A percentile compares a stretch with the other conserved stretches of the same genome.
These are phyloP conservation scores for Drosophila bipectinata DNA, from an alignment of 1,140 invertebrate species.

Conservation along the genomic window DNA sequence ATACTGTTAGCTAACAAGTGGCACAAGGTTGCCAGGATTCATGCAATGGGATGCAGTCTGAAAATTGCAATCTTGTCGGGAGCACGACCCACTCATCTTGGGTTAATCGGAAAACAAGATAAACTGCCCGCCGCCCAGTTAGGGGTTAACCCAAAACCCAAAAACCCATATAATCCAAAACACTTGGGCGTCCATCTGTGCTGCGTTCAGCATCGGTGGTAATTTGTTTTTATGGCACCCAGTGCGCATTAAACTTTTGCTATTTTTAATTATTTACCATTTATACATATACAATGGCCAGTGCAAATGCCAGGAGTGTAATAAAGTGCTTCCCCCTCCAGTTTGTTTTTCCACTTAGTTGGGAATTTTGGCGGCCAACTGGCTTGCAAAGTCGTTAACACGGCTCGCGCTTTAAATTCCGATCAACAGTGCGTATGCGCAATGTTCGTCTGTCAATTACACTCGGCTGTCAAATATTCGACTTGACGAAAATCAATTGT, in stretches of 20 bases:
- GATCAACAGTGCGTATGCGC: constrained; percentile 59
- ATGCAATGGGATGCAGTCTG: neutral
- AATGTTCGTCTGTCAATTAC: constrained; percentile 68
- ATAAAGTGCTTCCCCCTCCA: constrained; percentile 39
- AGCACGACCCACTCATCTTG: constrained; percentile 42
- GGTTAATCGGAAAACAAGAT: constrained; percentile 50
- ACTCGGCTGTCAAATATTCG: constrained; percentile 52
- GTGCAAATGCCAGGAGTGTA: constrained; percentile 30
- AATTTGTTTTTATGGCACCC: constrained; percentile 53
- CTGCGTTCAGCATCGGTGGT: constrained; percentile 18
- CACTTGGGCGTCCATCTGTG: constrained; percentile 52
- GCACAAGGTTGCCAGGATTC: constrained; percentile 29
- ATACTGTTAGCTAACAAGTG: constrained; percentile 33
- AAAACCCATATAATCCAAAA: constrained; percentile 5
- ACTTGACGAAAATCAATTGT: constrained; percentile 61
- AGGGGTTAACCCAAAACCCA: neutral
- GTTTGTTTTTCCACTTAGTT: constrained; percentile 4
- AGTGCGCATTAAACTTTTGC: constrained; percentile 60
- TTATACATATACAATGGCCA: constrained; percentile 27
- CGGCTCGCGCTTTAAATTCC: constrained; percentile 35
- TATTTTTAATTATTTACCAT: constrained; percentile 65
- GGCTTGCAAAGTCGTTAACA: constrained; percentile 27
- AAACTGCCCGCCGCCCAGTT: constrained; percentile 13
- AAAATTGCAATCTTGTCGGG: constrained; percentile 48
- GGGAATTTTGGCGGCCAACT: constrained; percentile 21